Conservation (phyloP, 1,140 invertebrate species). For the Penaeus japonicus region DNA sequence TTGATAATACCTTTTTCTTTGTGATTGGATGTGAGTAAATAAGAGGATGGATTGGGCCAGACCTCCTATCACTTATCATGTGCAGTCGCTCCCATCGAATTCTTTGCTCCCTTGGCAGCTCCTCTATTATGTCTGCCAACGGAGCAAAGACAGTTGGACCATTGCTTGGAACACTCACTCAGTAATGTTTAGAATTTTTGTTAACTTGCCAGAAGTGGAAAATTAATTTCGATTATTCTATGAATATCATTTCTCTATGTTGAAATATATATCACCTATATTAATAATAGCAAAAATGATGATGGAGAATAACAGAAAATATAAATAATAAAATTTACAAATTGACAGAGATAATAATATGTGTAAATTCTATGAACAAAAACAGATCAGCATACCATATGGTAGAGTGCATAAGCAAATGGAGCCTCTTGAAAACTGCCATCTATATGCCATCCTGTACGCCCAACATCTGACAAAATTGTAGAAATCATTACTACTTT, state of each 20-base stretch:
- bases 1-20: conserved; percentile 41
- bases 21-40: conserved; percentile 62
- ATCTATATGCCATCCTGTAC: conserved; percentile 69
- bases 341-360: no score
- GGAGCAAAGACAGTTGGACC: conserved; percentile 66
- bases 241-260: background rate
- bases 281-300: no score
- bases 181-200: conserved; percentile 64
- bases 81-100: conserved; percentile 65
- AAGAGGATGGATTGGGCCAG: conserved; percentile 64
- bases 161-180: conserved; percentile 64
- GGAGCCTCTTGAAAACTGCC: conserved; percentile 67
- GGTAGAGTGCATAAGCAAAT: conserved; percentile 63
- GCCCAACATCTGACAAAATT: conserved; percentile 63
- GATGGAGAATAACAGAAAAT: no score
- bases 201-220: background rate
- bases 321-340: no score
- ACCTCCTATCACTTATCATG: conserved; percentile 65
- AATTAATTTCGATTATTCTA: background rate
- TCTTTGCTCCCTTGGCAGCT: conserved; percentile 61
- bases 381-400: conserved; percentile 39
- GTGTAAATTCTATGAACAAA: background rate
- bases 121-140: conserved; percentile 65
- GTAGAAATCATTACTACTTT: background rate
- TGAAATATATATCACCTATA: background rate